These are phyloP conservation scores for Ashinkailepas kermadecensis DNA, from an alignment of 2,888 invertebrate species.

Conservation along the genomic window DNA sequence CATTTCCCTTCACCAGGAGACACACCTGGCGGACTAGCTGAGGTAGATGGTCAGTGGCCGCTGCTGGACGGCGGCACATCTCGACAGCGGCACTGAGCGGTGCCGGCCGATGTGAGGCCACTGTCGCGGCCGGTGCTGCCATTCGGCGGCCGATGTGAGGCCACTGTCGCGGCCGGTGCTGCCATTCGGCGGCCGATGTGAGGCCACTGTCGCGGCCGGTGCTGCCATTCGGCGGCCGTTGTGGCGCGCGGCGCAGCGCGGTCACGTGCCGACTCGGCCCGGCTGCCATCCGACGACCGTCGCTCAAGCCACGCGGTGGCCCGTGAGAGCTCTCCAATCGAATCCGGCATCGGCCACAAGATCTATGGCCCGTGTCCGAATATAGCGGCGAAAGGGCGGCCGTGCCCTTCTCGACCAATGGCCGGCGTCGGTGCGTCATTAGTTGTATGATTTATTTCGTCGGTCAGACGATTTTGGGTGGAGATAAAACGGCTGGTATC, in stretches of 20 bases:
- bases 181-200: too few species aligned
- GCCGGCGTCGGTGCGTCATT: neutral
- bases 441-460: constrained; percentile 10
- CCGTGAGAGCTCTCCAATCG: constrained; percentile 1
- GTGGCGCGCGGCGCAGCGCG: neutral
- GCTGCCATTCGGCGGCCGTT: neutral
- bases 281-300: neutral
- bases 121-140: too few species aligned
- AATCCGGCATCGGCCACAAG: neutral
- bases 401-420: neutral
- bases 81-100: too few species aligned
- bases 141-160: too few species aligned
- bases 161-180: too few species aligned
- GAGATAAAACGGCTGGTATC: neutral
- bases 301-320: neutral
- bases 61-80: too few species aligned
- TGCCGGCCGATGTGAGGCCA: too few species aligned
- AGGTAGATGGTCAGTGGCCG: too few species aligned
- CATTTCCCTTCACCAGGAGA: too few species aligned
- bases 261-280: neutral
- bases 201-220: too few species aligned
- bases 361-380: neutral
- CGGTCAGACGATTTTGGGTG: neutral
- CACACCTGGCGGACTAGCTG: too few species aligned
- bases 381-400: neutral